Conservation (phyloP, 1,140 invertebrate species). For the Leptinotarsa defecta region DNA sequence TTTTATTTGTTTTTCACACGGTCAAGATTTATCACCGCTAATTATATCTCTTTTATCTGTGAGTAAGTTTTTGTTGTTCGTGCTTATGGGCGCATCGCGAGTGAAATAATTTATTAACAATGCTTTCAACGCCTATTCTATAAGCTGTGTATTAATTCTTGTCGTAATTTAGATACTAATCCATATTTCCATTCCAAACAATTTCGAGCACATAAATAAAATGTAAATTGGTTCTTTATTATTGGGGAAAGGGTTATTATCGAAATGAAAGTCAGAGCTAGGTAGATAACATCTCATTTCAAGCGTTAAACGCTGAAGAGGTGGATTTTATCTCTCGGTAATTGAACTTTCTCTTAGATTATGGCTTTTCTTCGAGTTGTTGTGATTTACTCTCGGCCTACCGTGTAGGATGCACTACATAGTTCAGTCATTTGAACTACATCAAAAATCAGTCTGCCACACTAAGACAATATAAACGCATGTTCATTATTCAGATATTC, state of each 20-base stretch:
- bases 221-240: constrained; percentile 21
- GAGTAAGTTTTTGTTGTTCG: constrained; percentile 21
- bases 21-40: constrained; percentile 30
- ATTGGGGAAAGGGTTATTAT: constrained; percentile 26
- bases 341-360: too few species aligned
- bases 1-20: constrained; percentile 34
- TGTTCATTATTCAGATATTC: too few species aligned
- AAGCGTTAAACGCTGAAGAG: background rate
- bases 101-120: constrained; percentile 26
- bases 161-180: constrained; percentile 27
- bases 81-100: constrained; percentile 20
- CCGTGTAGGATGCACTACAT: too few species aligned
- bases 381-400: too few species aligned
- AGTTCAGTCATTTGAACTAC: too few species aligned
- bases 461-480: too few species aligned
- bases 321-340: too few species aligned
- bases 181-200: constrained; percentile 26
- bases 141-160: constrained; percentile 18
- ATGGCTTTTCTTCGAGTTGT: too few species aligned
- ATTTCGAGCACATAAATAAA: constrained; percentile 25
- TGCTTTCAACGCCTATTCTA: constrained; percentile 30
- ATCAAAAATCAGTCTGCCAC: too few species aligned
- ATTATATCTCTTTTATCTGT: constrained; percentile 31
- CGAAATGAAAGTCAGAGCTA: constrained; percentile 14
- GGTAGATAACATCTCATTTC: constrained; percentile 19